Evolutionary conservation across 2,888 invertebrate species (phyloP).

Genomic region (Dryocosmus kuriphilus): DNA sequence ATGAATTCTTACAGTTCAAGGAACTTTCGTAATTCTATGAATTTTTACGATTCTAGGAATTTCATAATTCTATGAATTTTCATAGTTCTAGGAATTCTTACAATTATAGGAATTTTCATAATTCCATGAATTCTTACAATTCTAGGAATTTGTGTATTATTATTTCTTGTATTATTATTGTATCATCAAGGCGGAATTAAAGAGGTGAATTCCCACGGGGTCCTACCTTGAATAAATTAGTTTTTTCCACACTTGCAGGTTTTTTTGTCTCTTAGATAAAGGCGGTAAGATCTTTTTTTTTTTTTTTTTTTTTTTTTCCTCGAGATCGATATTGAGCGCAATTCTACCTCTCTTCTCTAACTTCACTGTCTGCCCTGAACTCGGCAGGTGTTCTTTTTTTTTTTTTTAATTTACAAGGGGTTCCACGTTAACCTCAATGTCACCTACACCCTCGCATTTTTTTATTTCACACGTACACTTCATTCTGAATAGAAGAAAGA

Average conservation of each 20-base stretch:
- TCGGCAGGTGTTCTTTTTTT: constrained; percentile 6
- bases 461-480: not conserved
- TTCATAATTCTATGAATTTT: too few species aligned
- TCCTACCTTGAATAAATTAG: constrained; percentile 32
- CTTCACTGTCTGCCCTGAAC: not conserved
- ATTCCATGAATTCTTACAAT: too few species aligned
- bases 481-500: not conserved
- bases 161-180: constrained; percentile 3
- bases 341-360: not conserved
- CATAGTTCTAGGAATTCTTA: too few species aligned
- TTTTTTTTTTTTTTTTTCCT: not conserved
- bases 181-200: constrained; percentile 4
- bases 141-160: too few species aligned
- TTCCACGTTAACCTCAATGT: not conserved
- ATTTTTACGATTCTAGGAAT: too few species aligned
- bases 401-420: not conserved
- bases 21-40: too few species aligned
- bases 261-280: constrained; percentile 10
- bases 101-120: too few species aligned
- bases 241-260: constrained; percentile 13
- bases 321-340: not conserved
- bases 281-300: not conserved
- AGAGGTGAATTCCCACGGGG: constrained; percentile 25
- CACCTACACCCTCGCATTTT: not conserved
- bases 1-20: too few species aligned